Percentiles rank a stretch among this genome's conserved stretches.
Conservation (phyloP, 2,113 vertebrate species). For the Nannobrachium achirus region DNA sequence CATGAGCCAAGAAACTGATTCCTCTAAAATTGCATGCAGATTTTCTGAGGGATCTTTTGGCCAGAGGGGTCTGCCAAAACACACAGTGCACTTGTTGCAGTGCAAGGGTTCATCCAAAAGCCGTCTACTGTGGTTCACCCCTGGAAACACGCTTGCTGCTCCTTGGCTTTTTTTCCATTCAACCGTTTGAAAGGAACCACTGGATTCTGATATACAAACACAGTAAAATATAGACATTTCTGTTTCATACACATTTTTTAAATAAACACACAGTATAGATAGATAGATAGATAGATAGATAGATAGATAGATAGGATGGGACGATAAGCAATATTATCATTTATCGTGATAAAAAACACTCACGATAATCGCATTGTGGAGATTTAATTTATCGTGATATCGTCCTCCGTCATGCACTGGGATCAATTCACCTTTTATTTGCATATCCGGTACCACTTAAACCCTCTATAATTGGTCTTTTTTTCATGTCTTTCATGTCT, state of each 20-base stretch:
- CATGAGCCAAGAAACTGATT: slow-evolving; percentile 64
- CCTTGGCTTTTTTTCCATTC: slow-evolving; percentile 16
- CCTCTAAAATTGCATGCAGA: slow-evolving; percentile 69
- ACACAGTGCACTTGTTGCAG: slow-evolving; percentile 77
- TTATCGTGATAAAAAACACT: no score
- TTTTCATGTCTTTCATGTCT: no score
- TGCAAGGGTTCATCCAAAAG: slow-evolving; percentile 68
- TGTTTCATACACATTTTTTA: not conserved
- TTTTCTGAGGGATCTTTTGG: slow-evolving; percentile 63
- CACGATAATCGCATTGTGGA: no score
- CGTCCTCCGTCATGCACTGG: no score
- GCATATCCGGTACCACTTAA: no score
- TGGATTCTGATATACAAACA: not conserved
- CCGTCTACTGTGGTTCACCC: slow-evolving; percentile 56
- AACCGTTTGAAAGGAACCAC: slow-evolving; percentile 16
- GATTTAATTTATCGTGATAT: no score
- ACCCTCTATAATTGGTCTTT: no score
- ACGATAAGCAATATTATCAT: no score
- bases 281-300: no score
- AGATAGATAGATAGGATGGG: no score
- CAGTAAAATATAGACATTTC: not conserved
- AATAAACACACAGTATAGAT: no score
- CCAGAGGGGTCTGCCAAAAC: slow-evolving; percentile 63
- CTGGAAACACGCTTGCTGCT: not conserved
- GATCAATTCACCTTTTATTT: no score